These are phyloP conservation scores for Ardeotis arabs DNA, from an alignment of 2,113 vertebrate species.

Conservation along the genomic window DNA sequence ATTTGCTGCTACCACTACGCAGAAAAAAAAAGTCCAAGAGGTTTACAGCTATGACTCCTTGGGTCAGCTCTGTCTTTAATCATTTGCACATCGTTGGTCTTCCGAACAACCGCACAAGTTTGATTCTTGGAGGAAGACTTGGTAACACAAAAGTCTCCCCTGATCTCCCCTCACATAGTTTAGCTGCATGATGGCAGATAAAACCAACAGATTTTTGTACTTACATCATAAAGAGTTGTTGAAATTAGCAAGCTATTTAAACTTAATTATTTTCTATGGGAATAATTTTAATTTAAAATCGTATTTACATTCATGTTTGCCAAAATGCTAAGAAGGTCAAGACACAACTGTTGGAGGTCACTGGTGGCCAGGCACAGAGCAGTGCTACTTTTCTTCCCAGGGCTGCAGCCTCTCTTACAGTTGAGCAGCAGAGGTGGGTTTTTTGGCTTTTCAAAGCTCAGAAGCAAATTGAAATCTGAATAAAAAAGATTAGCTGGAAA, in stretches of 20 bases:
- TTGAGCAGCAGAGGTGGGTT: not conserved
- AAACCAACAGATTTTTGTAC: not conserved
- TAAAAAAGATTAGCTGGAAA: not conserved
- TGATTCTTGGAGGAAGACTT: not conserved
- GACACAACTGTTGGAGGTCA: not conserved
- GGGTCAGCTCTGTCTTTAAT: not conserved
- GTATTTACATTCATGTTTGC: not conserved
- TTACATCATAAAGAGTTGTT: not conserved
- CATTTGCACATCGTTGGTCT: accelerated
- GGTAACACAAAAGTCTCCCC: not conserved
- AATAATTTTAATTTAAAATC: not conserved
- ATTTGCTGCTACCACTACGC: not conserved
- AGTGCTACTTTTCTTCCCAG: not conserved
- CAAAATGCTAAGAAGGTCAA: not conserved
- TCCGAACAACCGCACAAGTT: not conserved
- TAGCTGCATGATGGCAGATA: not conserved
- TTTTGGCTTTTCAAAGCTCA: not conserved
- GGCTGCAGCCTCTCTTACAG: not conserved
- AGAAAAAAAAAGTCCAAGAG: not conserved
- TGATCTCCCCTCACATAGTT: not conserved
- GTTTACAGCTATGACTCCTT: not conserved
- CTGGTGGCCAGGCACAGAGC: not conserved
- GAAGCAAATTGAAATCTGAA: not conserved
- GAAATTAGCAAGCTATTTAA: not conserved
- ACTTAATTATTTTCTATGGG: not conserved